Conservation (phyloP, 35 echinoderm and acorn worm species). For the Ophioderma brevispina region DNA sequence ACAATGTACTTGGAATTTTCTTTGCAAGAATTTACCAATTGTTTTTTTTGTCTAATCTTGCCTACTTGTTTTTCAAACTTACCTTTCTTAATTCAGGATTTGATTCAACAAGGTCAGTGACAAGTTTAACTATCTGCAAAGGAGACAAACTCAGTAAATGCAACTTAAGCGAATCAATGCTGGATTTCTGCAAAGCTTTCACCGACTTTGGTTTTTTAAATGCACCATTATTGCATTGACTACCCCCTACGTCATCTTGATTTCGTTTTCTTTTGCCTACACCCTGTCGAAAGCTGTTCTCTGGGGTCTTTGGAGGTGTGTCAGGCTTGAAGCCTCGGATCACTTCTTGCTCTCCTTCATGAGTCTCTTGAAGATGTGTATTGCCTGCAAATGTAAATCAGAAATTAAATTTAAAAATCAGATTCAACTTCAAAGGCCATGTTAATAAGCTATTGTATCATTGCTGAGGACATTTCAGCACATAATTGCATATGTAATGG, state of each 20-base stretch:
- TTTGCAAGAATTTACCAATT: neutral
- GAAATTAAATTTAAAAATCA: no score
- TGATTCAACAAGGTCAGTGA: neutral
- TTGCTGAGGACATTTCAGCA: no score
- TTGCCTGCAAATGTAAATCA: no score
- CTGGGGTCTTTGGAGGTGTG: slow-evolving; percentile 35
- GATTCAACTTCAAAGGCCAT: no score
- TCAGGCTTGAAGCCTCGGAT: slow-evolving; percentile 20
- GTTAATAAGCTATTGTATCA: no score
- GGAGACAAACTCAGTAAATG: neutral
- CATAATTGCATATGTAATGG: no score
- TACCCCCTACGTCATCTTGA: neutral
- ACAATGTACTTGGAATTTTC: neutral
- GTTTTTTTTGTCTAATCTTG: neutral
- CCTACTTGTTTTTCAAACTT: neutral
- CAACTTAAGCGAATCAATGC: neutral
- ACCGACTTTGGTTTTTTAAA: neutral
- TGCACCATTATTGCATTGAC: neutral
- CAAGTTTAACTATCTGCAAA: neutral
- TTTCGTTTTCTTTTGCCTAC: neutral
- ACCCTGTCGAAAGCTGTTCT: neutral
- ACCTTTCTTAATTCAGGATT: neutral
- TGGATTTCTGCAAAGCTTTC: neutral
- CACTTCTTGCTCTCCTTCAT: no score
- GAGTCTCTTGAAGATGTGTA: no score